Percentiles rank a stretch among this genome's conserved stretches.
Evolutionary conservation across 1,140 invertebrate species (phyloP).

Genomic region (Oryctes rhinoceros): DNA sequence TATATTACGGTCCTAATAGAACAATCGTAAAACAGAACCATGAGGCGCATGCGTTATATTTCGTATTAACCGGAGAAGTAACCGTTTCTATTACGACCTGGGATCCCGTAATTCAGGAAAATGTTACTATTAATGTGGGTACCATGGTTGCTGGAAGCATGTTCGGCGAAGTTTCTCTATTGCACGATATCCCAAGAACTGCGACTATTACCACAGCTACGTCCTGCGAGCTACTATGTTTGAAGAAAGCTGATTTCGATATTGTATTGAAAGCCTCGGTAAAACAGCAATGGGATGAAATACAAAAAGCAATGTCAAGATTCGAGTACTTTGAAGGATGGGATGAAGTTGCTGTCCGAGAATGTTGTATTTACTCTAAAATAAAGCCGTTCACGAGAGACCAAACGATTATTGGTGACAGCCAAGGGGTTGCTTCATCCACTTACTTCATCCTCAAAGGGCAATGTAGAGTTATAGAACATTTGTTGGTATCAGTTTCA

Average conservation of each 20-base stretch:
- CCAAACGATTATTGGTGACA: constrained; percentile 71
- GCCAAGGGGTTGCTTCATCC: constrained; percentile 68
- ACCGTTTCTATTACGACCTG: constrained; percentile 62
- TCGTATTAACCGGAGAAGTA: constrained; percentile 68
- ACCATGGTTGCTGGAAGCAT: constrained; percentile 63
- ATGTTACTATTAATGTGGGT: constrained; percentile 58
- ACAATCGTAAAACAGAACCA: constrained; percentile 68
- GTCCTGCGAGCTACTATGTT: constrained; percentile 53
- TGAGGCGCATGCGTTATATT: constrained; percentile 66
- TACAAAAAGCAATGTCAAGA: constrained; percentile 66
- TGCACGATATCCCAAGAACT: constrained; percentile 67
- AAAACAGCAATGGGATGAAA: constrained; percentile 68
- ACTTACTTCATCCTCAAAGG: constrained; percentile 71
- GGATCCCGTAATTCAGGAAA: constrained; percentile 63
- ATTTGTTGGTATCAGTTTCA: constrained; percentile 63
- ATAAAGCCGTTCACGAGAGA: constrained; percentile 65
- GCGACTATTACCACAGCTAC: constrained; percentile 65
- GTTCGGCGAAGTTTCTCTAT: constrained; percentile 71
- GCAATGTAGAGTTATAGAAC: constrained; percentile 70
- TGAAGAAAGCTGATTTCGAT: constrained; percentile 68
- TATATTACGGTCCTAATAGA: constrained; percentile 65
- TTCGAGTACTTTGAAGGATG: constrained; percentile 73
- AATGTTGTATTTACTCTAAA: constrained; percentile 72
- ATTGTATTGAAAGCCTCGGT: constrained; percentile 66
- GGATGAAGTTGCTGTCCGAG: constrained; percentile 65